Percentiles rank a stretch among this genome's conserved stretches.
Conservation (phyloP, 2,888 invertebrate genomes). For the Caenorhabditis imperialis region DNA sequence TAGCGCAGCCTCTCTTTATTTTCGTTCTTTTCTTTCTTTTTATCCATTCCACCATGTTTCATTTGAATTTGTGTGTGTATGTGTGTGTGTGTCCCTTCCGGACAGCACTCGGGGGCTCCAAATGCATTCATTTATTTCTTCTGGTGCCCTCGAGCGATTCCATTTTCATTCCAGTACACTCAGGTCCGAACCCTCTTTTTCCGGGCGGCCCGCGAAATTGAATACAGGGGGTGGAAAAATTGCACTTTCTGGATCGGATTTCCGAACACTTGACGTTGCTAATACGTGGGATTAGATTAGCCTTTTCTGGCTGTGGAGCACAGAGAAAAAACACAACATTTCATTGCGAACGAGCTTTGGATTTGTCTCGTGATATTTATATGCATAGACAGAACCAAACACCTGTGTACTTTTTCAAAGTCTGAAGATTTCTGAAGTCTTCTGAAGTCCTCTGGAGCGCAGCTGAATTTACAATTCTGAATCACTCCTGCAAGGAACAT, state of each 20-base stretch:
- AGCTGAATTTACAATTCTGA: no score
- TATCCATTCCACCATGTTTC: slow-evolving; percentile 50
- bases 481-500: no score
- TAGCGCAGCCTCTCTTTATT: slow-evolving; percentile 15
- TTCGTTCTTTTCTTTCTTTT: slow-evolving; percentile 35
- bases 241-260: slow-evolving; percentile 37
- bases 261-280: slow-evolving; percentile 35
- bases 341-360: slow-evolving; percentile 6
- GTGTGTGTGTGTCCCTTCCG: slow-evolving; percentile 18
- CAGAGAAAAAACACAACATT: slow-evolving; percentile 20
- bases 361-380: no score
- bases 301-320: no score
- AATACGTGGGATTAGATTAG: slow-evolving; percentile 28
- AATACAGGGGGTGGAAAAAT: slow-evolving; percentile 21
- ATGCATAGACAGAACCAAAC: no score
- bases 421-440: no score
- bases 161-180: slow-evolving; percentile 53
- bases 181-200: not conserved
- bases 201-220: slow-evolving; percentile 3
- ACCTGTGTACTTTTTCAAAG: no score
- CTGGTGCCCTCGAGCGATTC: slow-evolving; percentile 15
- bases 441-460: no score
- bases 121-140: slow-evolving; percentile 50
- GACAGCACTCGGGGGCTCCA: slow-evolving; percentile 12
- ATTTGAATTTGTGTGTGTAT: slow-evolving; percentile 47